A percentile compares a stretch with the other conserved stretches of the same genome.
phyloP scores from a whole-genome alignment of 2,888 invertebrate species.

The Conchocele bisecta region DNA sequence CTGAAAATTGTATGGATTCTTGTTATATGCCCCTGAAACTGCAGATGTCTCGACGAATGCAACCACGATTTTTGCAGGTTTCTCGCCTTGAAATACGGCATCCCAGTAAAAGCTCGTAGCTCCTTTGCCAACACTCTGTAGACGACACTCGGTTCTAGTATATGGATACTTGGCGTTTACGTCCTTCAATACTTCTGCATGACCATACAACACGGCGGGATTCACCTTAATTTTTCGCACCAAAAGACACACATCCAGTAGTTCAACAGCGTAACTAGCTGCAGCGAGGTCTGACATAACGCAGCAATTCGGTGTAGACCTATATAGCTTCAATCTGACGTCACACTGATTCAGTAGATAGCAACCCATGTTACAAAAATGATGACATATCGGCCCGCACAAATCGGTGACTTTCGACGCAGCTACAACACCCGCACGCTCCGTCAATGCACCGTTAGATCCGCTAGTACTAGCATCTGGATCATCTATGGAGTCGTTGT shows the following conservation, averaged over 20 bases:
- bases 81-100: conserved; percentile 3
- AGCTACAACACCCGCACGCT: not conserved
- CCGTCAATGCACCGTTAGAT: not conserved
- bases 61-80: conserved; percentile 3
- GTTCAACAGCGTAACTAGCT: conserved; percentile 6
- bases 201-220: conserved; percentile 42
- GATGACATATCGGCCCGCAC: not conserved
- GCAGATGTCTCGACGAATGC: not conserved
- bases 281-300: not conserved
- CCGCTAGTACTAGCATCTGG: not conserved
- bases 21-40: not conserved
- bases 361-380: not conserved
- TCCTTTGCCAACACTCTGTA: not conserved
- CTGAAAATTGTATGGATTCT: conserved; percentile 5
- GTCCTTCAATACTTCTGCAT: conserved; percentile 20
- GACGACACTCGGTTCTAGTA: not conserved
- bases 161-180: conserved; percentile 4
- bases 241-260: not conserved
- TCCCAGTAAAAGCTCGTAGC: conserved; percentile 7
- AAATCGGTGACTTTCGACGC: not conserved
- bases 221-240: conserved; percentile 32
- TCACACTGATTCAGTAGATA: conserved; percentile 1
- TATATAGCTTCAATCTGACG: conserved; percentile 2
- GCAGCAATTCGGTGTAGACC: not conserved
- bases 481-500: conserved; percentile 3